Evolutionary conservation across 2,797 vertebrate genomes (phyloP).

Genomic region (Arctocebus calabarensis): DNA sequence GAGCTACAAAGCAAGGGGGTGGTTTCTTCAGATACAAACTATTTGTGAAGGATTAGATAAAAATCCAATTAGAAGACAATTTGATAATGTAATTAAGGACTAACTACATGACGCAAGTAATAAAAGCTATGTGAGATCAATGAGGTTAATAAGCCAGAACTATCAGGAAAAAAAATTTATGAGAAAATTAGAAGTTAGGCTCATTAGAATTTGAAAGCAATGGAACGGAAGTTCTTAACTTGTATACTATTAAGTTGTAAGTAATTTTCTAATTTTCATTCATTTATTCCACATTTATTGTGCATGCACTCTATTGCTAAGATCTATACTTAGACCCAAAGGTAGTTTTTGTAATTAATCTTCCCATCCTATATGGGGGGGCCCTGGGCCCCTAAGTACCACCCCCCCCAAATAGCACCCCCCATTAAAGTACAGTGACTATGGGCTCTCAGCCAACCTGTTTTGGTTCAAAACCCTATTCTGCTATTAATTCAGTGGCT

Average conservation of each 20-base stretch:
- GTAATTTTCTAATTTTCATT: background rate
- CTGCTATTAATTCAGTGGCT: background rate
- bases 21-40: slow-evolving; percentile 35
- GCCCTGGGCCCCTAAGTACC: background rate
- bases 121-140: slow-evolving; percentile 37
- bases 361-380: background rate
- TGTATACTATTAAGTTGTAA: background rate
- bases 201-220: slow-evolving; percentile 21
- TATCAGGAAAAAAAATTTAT: slow-evolving; percentile 4
- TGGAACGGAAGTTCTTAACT: background rate
- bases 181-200: slow-evolving; percentile 9
- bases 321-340: background rate
- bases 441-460: background rate
- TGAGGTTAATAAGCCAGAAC: background rate
- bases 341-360: background rate
- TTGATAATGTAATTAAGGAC: slow-evolving; percentile 42
- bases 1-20: slow-evolving; percentile 3
- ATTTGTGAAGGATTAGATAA: slow-evolving; percentile 29
- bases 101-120: slow-evolving; percentile 33
- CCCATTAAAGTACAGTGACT: background rate
- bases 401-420: too few species aligned
- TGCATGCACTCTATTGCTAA: background rate
- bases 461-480: background rate
- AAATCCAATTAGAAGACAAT: slow-evolving; percentile 32
- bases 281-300: slow-evolving; percentile 34